Evolutionary conservation across 2,113 vertebrate species (phyloP).

Genomic region (Bos javanicus): DNA sequence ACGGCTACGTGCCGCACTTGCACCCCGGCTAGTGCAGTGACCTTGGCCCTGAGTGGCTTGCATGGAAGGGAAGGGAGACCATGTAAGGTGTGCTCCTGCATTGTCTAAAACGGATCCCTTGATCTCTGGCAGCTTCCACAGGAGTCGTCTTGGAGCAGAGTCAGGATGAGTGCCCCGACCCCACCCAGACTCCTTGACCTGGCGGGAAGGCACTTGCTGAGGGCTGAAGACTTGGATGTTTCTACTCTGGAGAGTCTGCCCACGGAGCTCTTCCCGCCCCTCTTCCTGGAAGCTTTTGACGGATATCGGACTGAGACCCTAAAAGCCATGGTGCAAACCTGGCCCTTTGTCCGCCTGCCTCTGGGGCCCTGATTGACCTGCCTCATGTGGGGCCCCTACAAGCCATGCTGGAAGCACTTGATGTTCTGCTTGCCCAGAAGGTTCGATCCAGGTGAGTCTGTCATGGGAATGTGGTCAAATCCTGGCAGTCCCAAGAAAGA

Average conservation of each 20-base stretch:
- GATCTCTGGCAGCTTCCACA: too few species aligned
- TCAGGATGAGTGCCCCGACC: neutral
- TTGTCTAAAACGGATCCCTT: too few species aligned
- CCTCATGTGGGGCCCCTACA: fast-evolving
- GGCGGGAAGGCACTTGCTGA: neutral
- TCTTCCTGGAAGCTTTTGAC: neutral
- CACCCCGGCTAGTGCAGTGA: too few species aligned
- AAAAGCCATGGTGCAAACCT: neutral
- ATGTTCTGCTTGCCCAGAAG: neutral
- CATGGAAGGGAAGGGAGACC: neutral
- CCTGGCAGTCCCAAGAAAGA: too few species aligned
- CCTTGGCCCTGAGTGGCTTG: too few species aligned
- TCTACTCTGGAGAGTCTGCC: neutral
- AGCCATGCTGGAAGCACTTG: neutral
- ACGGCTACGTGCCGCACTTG: too few species aligned
- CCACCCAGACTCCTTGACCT: neutral
- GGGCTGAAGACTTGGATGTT: fast-evolving
- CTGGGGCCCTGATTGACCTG: neutral
- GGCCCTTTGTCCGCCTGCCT: neutral
- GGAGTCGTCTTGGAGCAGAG: neutral
- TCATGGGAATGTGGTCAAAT: too few species aligned
- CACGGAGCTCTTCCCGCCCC: neutral
- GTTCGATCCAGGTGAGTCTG: neutral
- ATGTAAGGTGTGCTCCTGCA: fast-evolving
- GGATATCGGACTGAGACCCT: fast-evolving